These are phyloP conservation scores for Leuciscus idus DNA, from an alignment of 2,113 vertebrate genomes.

Conservation along the genomic window DNA sequence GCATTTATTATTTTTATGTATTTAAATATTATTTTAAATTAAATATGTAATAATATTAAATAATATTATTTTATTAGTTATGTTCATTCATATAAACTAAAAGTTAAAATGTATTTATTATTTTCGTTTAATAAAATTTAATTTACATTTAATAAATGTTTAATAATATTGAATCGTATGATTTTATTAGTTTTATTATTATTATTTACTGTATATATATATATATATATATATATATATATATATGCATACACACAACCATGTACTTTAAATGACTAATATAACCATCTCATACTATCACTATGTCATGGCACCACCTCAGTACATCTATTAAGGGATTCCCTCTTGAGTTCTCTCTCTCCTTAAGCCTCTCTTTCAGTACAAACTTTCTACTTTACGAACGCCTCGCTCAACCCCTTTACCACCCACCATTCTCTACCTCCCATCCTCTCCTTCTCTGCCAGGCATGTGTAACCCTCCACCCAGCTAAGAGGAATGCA, in stretches of 20 bases:
- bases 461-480: neutral
- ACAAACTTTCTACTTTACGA: neutral
- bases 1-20: too few species aligned
- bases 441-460: neutral
- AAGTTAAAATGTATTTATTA: too few species aligned
- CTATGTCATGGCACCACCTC: neutral
- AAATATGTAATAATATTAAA: too few species aligned
- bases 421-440: neutral
- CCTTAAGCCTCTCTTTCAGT: neutral
- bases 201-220: neutral
- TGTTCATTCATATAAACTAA: neutral
- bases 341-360: neutral
- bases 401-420: neutral
- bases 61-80: too few species aligned
- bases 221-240: neutral
- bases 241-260: too few species aligned
- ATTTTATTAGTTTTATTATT: neutral
- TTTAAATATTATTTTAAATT: too few species aligned
- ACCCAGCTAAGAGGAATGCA: conserved; percentile 14
- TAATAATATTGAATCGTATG: neutral
- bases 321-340: neutral
- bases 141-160: neutral
- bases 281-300: neutral
- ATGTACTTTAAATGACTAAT: neutral
- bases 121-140: neutral